Conservation (phyloP, 2,113 vertebrate genomes). For the Trachemys scripta region DNA sequence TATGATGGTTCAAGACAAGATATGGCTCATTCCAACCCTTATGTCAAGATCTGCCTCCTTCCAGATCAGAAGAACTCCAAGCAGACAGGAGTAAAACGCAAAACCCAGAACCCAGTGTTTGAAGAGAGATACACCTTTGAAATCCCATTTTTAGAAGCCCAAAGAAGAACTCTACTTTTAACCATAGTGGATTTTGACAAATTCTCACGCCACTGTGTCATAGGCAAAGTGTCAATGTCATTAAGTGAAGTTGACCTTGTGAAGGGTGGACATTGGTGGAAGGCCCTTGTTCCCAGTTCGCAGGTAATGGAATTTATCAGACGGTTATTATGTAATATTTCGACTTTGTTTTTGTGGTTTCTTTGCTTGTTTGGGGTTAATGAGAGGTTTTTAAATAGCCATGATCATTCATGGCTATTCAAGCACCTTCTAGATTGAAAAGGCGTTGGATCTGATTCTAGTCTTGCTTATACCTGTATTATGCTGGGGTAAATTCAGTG, state of each 20-base stretch:
- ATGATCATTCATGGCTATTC: neutral
- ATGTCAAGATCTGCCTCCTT: conserved; percentile 91
- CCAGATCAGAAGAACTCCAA: conserved; percentile 94
- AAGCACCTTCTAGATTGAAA: conserved; percentile 6
- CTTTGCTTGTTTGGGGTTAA: conserved; percentile 45
- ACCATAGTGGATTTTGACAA: conserved; percentile 93
- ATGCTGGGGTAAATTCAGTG: neutral
- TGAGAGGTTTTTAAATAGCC: neutral
- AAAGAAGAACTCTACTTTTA: conserved; percentile 90
- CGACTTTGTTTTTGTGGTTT: neutral
- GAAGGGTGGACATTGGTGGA: conserved; percentile 95
- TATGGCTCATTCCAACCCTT: conserved; percentile 91
- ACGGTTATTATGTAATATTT: neutral
- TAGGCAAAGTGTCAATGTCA: conserved; percentile 90
- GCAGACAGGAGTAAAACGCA: conserved; percentile 92
- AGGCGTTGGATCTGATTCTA: neutral
- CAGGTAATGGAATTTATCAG: conserved; percentile 83
- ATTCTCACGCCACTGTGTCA: conserved; percentile 91
- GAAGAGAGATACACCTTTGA: conserved; percentile 93
- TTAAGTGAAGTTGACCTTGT: conserved; percentile 91
- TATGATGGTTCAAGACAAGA: conserved; percentile 86
- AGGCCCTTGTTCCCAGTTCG: conserved; percentile 89
- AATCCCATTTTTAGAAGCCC: conserved; percentile 92
- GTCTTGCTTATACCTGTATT: neutral
- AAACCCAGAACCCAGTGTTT: conserved; percentile 91